Conservation (phyloP, 2,888 invertebrate genomes). For the Neoaliturus tenellus region DNA sequence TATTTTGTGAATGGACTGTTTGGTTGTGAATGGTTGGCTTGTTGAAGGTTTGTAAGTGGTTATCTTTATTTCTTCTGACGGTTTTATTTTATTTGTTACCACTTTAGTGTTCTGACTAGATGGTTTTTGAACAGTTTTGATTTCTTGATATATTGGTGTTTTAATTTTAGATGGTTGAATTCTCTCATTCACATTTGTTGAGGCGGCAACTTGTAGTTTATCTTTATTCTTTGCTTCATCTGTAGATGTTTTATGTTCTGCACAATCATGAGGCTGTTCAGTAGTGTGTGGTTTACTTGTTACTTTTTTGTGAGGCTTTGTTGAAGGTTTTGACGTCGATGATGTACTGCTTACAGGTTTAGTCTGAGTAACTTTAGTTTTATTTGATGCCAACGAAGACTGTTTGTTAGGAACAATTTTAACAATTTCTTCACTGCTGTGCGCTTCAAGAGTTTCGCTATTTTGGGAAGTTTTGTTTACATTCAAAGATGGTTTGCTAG, state of each 20-base stretch:
- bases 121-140: constrained; percentile 33
- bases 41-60: constrained; percentile 52
- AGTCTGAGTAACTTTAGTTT: constrained; percentile 19
- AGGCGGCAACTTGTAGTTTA: constrained; percentile 30
- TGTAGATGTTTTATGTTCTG: background rate
- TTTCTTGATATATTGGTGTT: constrained; percentile 17
- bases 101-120: background rate
- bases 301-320: constrained; percentile 12
- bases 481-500: constrained; percentile 38
- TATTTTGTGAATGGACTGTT: constrained; percentile 32
- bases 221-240: constrained; percentile 24
- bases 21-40: constrained; percentile 42
- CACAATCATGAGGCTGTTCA: constrained; percentile 18
- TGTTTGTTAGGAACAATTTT: constrained; percentile 39
- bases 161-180: constrained; percentile 33
- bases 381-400: constrained; percentile 3
- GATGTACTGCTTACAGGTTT: background rate
- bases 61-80: constrained; percentile 40
- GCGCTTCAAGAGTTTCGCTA: constrained; percentile 45
- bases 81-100: constrained; percentile 16
- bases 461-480: constrained; percentile 4
- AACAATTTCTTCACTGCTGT: constrained; percentile 34
- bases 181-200: constrained; percentile 3
- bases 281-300: background rate
- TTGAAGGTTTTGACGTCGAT: background rate